Evolutionary conservation across 2,888 invertebrate genomes (phyloP).

Genomic region (Yponomeuta plumbellus): DNA sequence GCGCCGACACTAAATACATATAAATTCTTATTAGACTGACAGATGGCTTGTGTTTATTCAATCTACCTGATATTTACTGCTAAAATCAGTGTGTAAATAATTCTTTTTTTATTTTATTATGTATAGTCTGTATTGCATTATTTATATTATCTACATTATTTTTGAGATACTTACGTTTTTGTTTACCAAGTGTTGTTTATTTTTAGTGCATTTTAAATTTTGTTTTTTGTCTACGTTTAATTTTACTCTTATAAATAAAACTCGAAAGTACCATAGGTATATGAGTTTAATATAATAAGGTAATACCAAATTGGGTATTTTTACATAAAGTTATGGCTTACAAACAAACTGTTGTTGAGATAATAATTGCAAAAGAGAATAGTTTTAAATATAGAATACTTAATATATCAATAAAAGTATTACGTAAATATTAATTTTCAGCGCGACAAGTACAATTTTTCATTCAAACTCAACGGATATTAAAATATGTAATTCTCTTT

Average conservation of each 20-base stretch:
- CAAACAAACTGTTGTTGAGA: conserved; percentile 37
- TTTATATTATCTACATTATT: neutral
- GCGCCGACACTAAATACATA: neutral
- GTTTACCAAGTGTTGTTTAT: neutral
- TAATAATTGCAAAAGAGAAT: conserved; percentile 35
- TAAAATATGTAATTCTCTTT: conserved; percentile 55
- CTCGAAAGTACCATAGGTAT: conserved; percentile 21
- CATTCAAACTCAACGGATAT: conserved; percentile 65
- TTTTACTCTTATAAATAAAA: conserved; percentile 16
- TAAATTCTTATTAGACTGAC: neutral
- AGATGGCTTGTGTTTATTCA: no score
- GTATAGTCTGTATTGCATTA: no score
- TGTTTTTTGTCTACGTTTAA: neutral
- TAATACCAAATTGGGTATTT: conserved; percentile 58
- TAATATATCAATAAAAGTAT: neutral
- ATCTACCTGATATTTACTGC: no score
- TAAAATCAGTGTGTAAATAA: no score
- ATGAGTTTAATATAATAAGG: conserved; percentile 65
- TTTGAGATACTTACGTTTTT: neutral
- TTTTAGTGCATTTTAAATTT: neutral
- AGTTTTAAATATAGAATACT: conserved; percentile 22
- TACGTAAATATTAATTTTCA: conserved; percentile 19
- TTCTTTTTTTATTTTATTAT: no score
- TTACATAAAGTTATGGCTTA: conserved; percentile 60
- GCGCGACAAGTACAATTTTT: conserved; percentile 17